Evolutionary conservation across 2,888 invertebrate species (phyloP).

Genomic region (Eristalis tenax): DNA sequence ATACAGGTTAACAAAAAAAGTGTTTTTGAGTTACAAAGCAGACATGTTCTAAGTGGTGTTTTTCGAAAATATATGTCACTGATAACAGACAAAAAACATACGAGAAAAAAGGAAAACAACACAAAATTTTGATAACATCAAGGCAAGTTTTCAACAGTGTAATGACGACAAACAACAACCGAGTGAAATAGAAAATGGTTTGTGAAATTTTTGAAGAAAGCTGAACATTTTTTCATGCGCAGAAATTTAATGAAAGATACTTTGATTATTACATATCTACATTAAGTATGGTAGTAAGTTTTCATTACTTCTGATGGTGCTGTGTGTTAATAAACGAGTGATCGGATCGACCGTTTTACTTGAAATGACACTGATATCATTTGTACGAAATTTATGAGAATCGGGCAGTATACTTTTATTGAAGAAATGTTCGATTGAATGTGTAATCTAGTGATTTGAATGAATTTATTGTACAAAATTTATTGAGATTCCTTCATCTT

Average conservation of each 20-base stretch:
- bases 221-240: constrained; percentile 63
- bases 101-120: background rate
- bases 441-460: constrained; percentile 12
- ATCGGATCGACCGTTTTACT: constrained; percentile 47
- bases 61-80: background rate
- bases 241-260: constrained; percentile 45
- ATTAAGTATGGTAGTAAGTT: constrained; percentile 32
- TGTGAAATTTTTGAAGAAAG: constrained; percentile 70
- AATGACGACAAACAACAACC: constrained; percentile 6
- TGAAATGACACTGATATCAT: constrained; percentile 36
- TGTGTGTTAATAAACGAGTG: constrained; percentile 36
- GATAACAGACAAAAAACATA: background rate
- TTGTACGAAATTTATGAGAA: constrained; percentile 51
- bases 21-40: constrained; percentile 27
- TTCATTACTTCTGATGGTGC: constrained; percentile 28
- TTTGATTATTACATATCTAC: constrained; percentile 23
- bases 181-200: constrained; percentile 66
- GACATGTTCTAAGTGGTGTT: background rate
- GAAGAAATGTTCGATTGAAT: constrained; percentile 20
- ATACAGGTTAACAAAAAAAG: constrained; percentile 24
- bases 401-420: constrained; percentile 60
- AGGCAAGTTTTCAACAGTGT: constrained; percentile 8
- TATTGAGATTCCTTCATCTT: background rate
- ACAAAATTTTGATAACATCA: background rate
- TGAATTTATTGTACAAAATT: constrained; percentile 44